phyloP scores from a whole-genome alignment of 2,113 vertebrate genomes.

The Phalacrocorax pelagicus region DNA sequence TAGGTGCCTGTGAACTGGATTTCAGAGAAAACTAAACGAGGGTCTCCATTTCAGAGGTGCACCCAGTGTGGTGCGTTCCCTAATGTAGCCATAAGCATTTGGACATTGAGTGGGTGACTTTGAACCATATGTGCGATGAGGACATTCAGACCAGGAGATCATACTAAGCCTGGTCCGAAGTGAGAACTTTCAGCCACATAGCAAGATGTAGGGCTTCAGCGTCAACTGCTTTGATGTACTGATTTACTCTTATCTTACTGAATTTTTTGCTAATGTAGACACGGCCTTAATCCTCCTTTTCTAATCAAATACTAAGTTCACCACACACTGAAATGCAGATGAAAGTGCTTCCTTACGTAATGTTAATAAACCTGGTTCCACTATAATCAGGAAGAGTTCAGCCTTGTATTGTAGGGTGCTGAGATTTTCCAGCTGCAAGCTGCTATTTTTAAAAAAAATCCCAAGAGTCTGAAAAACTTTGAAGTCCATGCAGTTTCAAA shows the following conservation, averaged over 20 bases:
- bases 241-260: neutral
- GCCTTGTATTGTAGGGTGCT: neutral
- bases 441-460: neutral
- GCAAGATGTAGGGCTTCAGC: neutral
- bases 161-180: neutral
- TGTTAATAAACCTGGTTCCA: neutral
- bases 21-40: neutral
- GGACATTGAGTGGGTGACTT: neutral
- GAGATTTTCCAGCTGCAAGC: neutral
- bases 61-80: neutral
- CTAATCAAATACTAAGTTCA: neutral
- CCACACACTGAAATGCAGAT: neutral
- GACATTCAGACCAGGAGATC: neutral
- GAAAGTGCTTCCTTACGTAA: neutral
- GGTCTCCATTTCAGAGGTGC: neutral
- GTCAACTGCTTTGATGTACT: neutral
- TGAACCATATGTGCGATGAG: neutral
- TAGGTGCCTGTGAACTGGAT: neutral
- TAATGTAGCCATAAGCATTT: neutral
- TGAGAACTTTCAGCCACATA: neutral
- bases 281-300: neutral
- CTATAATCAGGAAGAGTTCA: neutral
- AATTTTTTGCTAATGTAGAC: slow-evolving; percentile 18
- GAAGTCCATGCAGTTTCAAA: neutral
- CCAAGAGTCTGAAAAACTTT: neutral